Evolutionary conservation across 2,888 invertebrate species (phyloP), one percentile per base, ranked within the genome.

Genomic region (Mallateleia sp.): DNA sequence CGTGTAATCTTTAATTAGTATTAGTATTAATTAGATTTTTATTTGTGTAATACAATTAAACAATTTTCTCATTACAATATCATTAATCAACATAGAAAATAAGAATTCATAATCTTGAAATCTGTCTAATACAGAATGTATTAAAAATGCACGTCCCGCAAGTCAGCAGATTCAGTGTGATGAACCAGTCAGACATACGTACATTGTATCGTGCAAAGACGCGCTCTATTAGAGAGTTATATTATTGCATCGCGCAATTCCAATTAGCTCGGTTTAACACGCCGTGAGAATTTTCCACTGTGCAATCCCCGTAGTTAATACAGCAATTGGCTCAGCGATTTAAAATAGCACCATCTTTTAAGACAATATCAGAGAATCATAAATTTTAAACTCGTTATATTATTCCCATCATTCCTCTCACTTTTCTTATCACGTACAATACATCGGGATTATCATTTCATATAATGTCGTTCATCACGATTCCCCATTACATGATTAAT

Each of bases 161-260:
- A 45, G 56, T 54, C 56, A 77, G 54, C 47, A 22, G 60, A n/a
- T 82, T 82, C 22, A 47, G 74, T 45, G 45, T 67, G 74, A 75
- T 50, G 62, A 50, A 72, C 45, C 15, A 18, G 38, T 20, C 22
- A 60, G 77, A 82, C 79, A 18, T 56, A 54, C 34, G 38, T 58
- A 11, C 8, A 60, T 67, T 42, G 47, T 45, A 15, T 14, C n/a
- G n/a, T 9, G 50, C n/a, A 62, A 25, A 79, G 88, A 80, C 83
- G 80, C 52, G 89, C 87, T 89, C 88, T 89, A 92, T 92, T 90
- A 89, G 89, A 72, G 88, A 81, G 54, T 60, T 86, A 66, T 75
- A 89, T 91, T 89, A 90, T 91, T 88, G 90, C 90, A 79, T 88
- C 88, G 87, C 85, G 88, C 89, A 87, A 88, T 88, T 91, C 89